phyloP scores from a whole-genome alignment of 2,888 invertebrate species.

The Bellardia pandia region DNA sequence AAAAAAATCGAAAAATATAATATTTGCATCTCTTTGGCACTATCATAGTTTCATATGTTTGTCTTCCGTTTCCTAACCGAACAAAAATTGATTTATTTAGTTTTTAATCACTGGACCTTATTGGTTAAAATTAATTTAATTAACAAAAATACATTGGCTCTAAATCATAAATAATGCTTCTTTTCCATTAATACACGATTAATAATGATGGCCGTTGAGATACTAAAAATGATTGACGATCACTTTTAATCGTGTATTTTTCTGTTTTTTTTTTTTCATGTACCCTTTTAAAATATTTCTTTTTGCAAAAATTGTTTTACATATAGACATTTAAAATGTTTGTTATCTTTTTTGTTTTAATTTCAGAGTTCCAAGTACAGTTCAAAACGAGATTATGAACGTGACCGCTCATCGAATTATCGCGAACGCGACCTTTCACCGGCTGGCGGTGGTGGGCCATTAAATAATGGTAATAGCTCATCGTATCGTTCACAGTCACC shows the following conservation, averaged over 20 bases:
- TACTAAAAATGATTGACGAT: neutral
- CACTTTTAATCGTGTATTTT: slow-evolving; percentile 17
- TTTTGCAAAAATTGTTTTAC: neutral
- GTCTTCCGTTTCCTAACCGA: slow-evolving; percentile 34
- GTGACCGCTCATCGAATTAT: slow-evolving; percentile 84
- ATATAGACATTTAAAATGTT: slow-evolving; percentile 23
- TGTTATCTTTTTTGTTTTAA: slow-evolving; percentile 67
- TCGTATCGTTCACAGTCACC: slow-evolving; percentile 90
- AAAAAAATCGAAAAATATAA: slow-evolving; percentile 1
- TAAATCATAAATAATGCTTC: slow-evolving; percentile 39
- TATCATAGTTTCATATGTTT: slow-evolving; percentile 60
- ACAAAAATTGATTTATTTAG: slow-evolving; percentile 9
- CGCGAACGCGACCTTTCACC: slow-evolving; percentile 84
- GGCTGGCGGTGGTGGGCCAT: slow-evolving; percentile 78
- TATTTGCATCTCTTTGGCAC: slow-evolving; percentile 62
- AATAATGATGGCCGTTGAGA: neutral
- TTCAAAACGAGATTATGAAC: slow-evolving; percentile 89
- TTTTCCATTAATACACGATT: slow-evolving; percentile 21
- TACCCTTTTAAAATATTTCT: neutral
- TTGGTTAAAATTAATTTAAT: slow-evolving; percentile 22
- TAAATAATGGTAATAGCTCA: slow-evolving; percentile 87
- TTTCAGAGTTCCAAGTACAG: slow-evolving; percentile 91
- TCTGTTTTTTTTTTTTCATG: neutral
- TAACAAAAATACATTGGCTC: slow-evolving; percentile 37
- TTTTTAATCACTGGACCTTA: slow-evolving; percentile 24